A percentile compares a stretch with the other conserved stretches of the same genome.
Conservation (phyloP, 1,140 invertebrate species). For the Drosophila takahashii region DNA sequence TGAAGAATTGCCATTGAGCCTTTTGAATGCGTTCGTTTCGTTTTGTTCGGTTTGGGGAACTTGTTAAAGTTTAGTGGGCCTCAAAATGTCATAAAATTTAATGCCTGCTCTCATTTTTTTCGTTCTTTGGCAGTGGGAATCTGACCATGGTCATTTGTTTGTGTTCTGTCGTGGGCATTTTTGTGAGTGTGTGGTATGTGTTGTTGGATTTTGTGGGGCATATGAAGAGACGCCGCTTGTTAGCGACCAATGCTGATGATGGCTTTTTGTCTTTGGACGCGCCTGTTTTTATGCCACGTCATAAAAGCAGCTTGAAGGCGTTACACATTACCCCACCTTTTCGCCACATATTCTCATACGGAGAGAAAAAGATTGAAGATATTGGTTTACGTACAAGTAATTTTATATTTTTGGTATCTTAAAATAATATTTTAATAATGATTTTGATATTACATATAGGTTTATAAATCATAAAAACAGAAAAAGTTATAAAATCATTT, state of each 20-base stretch:
- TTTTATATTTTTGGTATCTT: no score
- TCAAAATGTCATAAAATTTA: slow-evolving; percentile 79
- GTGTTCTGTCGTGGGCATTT: slow-evolving; percentile 12
- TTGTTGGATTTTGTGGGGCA: not conserved
- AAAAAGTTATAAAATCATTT: no score
- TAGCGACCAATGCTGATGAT: slow-evolving; percentile 68
- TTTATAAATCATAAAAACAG: no score
- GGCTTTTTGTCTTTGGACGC: slow-evolving; percentile 72
- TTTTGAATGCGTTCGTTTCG: slow-evolving; percentile 50
- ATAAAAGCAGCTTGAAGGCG: slow-evolving; percentile 69
- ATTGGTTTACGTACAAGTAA: not conserved
- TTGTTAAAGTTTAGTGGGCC: slow-evolving; percentile 74
- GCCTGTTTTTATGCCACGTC: slow-evolving; percentile 73
- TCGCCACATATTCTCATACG: not conserved
- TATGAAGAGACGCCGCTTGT: slow-evolving; percentile 45
- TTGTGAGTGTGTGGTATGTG: slow-evolving; percentile 2
- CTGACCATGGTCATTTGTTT: slow-evolving; percentile 65
- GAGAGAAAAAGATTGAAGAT: not conserved
- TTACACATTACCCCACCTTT: slow-evolving; percentile 52
- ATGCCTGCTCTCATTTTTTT: slow-evolving; percentile 34
- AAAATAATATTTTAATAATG: no score
- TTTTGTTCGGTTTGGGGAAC: slow-evolving; percentile 34
- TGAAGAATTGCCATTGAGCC: slow-evolving; percentile 45
- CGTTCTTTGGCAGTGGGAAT: slow-evolving; percentile 16
- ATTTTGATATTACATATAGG: no score